Evolutionary conservation across 2,797 vertebrate species (phyloP).

Genomic region (Meda fulgida): DNA sequence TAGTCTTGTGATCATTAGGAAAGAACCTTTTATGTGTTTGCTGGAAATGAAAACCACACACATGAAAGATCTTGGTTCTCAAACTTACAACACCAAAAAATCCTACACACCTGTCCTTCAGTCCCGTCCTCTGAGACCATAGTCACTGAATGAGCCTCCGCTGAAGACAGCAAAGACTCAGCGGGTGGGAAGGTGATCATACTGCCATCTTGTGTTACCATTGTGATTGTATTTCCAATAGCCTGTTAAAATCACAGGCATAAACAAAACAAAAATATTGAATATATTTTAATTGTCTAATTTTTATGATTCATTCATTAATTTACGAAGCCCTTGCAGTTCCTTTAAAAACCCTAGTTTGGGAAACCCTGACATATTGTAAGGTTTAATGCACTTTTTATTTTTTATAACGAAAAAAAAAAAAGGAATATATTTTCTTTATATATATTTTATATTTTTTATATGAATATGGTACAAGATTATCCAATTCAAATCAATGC

Average conservation of each 20-base stretch:
- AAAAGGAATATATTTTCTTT: neutral
- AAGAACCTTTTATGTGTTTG: neutral
- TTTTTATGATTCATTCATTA: neutral
- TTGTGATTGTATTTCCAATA: conserved; percentile 92
- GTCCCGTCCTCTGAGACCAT: conserved; percentile 91
- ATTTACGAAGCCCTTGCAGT: neutral
- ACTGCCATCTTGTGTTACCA: conserved; percentile 96
- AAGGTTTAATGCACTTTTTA: neutral
- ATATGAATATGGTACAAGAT: neutral
- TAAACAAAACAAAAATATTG: too few relatives aligned
- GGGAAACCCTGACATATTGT: neutral
- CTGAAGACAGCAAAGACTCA: conserved; percentile 86
- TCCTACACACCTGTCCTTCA: conserved; percentile 86
- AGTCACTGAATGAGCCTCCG: conserved; percentile 87
- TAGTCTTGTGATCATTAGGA: neutral
- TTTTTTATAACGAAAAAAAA: neutral
- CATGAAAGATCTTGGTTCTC: neutral
- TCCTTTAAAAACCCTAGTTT: too few relatives aligned
- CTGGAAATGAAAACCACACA: neutral
- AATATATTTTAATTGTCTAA: neutral
- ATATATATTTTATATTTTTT: neutral
- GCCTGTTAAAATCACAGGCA: conserved; percentile 72
- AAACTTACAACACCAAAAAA: neutral
- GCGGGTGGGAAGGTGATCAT: conserved; percentile 94
- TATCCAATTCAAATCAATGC: neutral